phyloP scores from a whole-genome alignment of 1,140 invertebrate species.

The Bombus superbus region DNA sequence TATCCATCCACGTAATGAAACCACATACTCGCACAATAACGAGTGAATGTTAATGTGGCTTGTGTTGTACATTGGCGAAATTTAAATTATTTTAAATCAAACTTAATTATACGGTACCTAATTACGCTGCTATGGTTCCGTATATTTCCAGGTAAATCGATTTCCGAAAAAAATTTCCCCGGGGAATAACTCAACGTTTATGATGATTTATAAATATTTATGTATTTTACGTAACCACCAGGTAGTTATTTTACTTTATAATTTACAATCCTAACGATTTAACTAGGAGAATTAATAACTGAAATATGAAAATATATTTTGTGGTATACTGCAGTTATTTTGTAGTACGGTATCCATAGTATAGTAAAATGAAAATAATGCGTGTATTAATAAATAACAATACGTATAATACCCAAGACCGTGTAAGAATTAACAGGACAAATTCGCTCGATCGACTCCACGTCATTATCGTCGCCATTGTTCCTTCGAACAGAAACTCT shows the following conservation, averaged over 20 bases:
- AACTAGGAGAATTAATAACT: not conserved
- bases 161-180: not conserved
- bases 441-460: not conserved
- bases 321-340: too few species aligned
- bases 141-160: not conserved
- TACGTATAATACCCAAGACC: too few species aligned
- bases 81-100: slow-evolving; percentile 5
- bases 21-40: too few species aligned
- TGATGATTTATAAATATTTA: not conserved
- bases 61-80: not conserved
- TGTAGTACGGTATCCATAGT: too few species aligned
- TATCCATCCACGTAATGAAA: too few species aligned
- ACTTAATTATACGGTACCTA: not conserved
- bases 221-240: not conserved
- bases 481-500: slow-evolving; percentile 2
- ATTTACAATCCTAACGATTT: not conserved
- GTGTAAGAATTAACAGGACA: not conserved
- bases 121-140: not conserved
- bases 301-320: not conserved
- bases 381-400: too few species aligned
- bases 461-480: slow-evolving; percentile 13
- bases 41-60: not conserved
- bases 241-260: not conserved
- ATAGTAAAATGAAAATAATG: not conserved
- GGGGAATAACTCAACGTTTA: not conserved